Evolutionary conservation across 1,140 invertebrate species (phyloP).

Genomic region (Tenebrio molitor): DNA sequence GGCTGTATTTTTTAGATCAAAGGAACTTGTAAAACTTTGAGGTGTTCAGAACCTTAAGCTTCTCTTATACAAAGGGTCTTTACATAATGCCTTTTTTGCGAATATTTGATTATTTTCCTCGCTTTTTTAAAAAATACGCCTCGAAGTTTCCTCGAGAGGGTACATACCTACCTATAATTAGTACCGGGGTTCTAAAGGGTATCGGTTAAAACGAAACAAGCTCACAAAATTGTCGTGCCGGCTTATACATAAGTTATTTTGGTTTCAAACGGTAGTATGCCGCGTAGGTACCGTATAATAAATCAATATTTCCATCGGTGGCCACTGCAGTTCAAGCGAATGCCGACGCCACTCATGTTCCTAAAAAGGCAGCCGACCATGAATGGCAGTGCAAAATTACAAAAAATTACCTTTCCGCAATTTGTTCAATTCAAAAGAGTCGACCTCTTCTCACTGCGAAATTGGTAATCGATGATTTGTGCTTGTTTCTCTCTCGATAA

Average conservation of each 20-base stretch:
- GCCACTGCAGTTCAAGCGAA: constrained; percentile 29
- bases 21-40: constrained; percentile 32
- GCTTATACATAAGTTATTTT: constrained; percentile 20
- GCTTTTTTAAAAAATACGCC: not conserved
- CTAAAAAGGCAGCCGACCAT: constrained; percentile 28
- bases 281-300: constrained; percentile 33
- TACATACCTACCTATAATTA: constrained; percentile 26
- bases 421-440: constrained; percentile 11
- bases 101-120: constrained; percentile 1
- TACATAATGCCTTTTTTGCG: not conserved
- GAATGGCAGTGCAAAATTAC: constrained; percentile 4
- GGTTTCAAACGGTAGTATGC: constrained; percentile 21
- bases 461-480: constrained; percentile 21
- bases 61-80: constrained; percentile 10
- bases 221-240: constrained; percentile 28
- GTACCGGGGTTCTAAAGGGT: not conserved
- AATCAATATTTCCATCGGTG: constrained; percentile 38
- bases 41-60: constrained; percentile 6
- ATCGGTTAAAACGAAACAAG: constrained; percentile 1
- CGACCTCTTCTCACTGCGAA: not conserved
- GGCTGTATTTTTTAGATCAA: constrained; percentile 28
- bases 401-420: constrained; percentile 15
- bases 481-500: constrained; percentile 12
- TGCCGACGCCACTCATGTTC: constrained; percentile 28
- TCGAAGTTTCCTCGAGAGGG: constrained; percentile 2